Conservation (phyloP, 2,797 vertebrate genomes). For the Enteromius mattozi region DNA sequence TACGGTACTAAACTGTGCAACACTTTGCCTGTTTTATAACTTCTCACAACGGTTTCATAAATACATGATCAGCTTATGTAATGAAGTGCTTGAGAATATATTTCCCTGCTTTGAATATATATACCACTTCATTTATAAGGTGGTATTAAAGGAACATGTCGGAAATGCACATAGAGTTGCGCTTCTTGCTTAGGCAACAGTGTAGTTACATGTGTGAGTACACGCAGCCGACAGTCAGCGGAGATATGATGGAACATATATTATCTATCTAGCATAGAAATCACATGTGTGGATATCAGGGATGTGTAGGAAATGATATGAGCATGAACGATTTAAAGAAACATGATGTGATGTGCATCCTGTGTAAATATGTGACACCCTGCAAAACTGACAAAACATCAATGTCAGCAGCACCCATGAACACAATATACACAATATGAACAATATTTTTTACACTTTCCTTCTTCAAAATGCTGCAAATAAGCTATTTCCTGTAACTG, state of each 20-base stretch:
- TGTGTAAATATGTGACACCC: background rate
- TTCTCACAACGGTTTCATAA: constrained; percentile 7
- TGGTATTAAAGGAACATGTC: constrained; percentile 15
- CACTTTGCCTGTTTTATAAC: constrained; percentile 22
- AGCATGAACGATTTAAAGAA: background rate
- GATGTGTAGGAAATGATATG: constrained; percentile 6
- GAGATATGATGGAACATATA: background rate
- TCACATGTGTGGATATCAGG: background rate
- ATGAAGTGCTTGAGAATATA: background rate
- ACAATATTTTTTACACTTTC: background rate
- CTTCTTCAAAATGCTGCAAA: background rate
- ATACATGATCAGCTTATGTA: background rate
- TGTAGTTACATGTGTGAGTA: background rate
- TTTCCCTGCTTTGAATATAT: constrained; percentile 18
- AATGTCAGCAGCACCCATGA: background rate
- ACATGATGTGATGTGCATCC: background rate
- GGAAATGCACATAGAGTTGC: background rate
- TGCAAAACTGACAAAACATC: background rate
- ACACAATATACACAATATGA: background rate
- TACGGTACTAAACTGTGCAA: constrained; percentile 35
- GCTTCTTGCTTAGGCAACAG: constrained; percentile 11
- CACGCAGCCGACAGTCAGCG: background rate
- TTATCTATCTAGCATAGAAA: background rate
- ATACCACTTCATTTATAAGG: background rate
- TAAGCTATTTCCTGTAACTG: background rate